Percentiles rank a stretch among this genome's conserved stretches.
Evolutionary conservation across 2,797 vertebrate genomes (phyloP).

Genomic region (Bufotes viridis): DNA sequence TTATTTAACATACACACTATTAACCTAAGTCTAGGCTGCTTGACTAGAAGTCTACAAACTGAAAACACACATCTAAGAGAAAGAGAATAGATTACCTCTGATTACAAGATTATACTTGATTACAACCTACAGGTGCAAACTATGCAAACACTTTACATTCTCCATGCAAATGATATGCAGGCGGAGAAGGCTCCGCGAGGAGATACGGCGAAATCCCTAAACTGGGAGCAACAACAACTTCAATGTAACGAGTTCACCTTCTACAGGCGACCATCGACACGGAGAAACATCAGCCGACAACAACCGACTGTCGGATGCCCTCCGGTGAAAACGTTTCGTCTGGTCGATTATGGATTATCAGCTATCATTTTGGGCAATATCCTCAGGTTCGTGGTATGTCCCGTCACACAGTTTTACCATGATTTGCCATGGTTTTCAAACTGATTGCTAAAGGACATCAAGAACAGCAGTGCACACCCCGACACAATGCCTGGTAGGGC

Average conservation of each 20-base stretch:
- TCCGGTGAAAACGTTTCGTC: no score
- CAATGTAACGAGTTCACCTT: background rate
- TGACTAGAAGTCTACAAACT: background rate
- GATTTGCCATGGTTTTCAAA: no score
- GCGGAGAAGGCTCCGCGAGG: slow-evolving; percentile 24
- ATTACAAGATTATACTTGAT: slow-evolving; percentile 58
- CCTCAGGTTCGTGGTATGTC: no score
- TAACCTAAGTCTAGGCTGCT: background rate
- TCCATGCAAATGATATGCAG: slow-evolving; percentile 43
- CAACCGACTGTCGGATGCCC: no score
- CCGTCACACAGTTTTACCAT: no score
- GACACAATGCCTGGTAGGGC: no score
- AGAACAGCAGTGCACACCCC: no score
- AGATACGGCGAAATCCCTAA: background rate
- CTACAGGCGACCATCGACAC: background rate
- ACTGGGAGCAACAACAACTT: background rate
- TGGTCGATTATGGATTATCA: no score
- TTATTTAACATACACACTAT: background rate
- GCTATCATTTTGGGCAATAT: no score
- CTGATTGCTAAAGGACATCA: no score
- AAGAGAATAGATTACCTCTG: slow-evolving; percentile 56
- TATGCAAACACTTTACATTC: slow-evolving; percentile 49
- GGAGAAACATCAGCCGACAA: background rate
- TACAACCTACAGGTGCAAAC: slow-evolving; percentile 53
- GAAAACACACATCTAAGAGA: slow-evolving; percentile 12